Base-by-base conservation (phyloP, 2,113 vertebrate species). In the Ginglymostoma cirratum region DNA sequence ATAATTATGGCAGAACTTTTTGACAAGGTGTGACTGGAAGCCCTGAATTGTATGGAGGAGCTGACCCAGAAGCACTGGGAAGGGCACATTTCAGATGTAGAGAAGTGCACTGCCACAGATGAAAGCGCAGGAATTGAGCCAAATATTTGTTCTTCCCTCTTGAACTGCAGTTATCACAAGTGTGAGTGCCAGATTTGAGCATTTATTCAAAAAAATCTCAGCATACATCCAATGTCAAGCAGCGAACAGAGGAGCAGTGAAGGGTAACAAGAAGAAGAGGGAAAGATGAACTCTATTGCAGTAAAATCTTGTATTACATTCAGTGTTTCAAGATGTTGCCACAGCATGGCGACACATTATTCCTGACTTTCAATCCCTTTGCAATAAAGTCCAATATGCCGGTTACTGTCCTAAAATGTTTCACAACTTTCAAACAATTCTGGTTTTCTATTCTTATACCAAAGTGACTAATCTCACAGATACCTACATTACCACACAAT, bases 31-130 rank as follows among this genome's bases (percentile, higher is more conserved):
- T 99, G 99, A 99, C 97, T 96, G 85, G 98, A 99, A 97, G 98
- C 98, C 96, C 97, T 99, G 95, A 98, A 98, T 95, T 99, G 97
- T 97, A 98, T 98, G 98, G 98, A 99, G 96, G 98, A 98, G 96
- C 93, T 99, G 95, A 98, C 98, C 96, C 97, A 97, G 89, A 97
- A 97, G 95, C 98, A 98, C 95, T 99, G 99, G 99, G 98, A 99
- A 97, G 98, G 97, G 95, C 98, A 98, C 96, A 96, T 98, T 96
- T 98, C 21, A 94, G 66, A 94, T 70, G 93, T 70, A 45, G 93
- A 70, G 38, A 70, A 48, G n/a, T 30, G 38, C 27, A 30, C 48
- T 45, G 66, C 21, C 2, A 45, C 65, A 45, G 38, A 30, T 17
- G 93, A 70, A 30, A 24, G 7, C 45, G 2, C 42, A 70, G 65